Evolutionary conservation across 2,113 vertebrate species (phyloP), one percentile per base, ranked within the genome.

Genomic region (Petroica traversi): DNA sequence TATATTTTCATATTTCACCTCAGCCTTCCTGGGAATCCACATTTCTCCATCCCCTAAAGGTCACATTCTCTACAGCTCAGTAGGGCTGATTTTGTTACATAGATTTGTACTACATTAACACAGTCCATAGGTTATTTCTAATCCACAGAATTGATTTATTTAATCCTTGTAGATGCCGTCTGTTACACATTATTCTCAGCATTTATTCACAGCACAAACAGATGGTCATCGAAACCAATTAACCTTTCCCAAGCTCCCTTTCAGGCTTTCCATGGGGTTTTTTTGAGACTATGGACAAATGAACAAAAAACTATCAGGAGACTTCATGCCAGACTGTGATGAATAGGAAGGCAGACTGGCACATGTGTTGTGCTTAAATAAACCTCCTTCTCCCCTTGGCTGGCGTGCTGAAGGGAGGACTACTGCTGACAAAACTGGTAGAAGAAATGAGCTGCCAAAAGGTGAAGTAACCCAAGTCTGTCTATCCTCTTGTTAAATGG

Each of bases 151-250:
- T 43, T 92, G 95, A 97, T 96, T 96, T 97, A 97, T 96, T 95
- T 97, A 97, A 97, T 97, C 97, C 97, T 95, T 62, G 91, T 94
- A 97, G 88, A 92, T 93, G 97, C 91, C 69, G 89, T 96, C 97
- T 97, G 97, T 98, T 97, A 85, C 95, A 94, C 97, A 92, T 95
- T 91, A 87, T 93, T 96, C 95, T 95, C 92, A 58, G 89, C 78
- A 54, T 92, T 97, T 87, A 78, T 95, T 97, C 96, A 91, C 55
- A 72, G 97, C 85, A 97, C 95, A 98, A 98, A 98, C 98, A 99
- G 98, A 98, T 98, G 98, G 98, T 98, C 98, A 97, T 97, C 93
- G 83, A 97, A 99, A 98, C 97, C 98, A 98, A 98, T 99, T 99
- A 98, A 98, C 98, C 98, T 98, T 98, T 98, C 95, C 93, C 55